Conservation (phyloP, 1,140 invertebrate genomes). For the Drosophila ercepeae region DNA sequence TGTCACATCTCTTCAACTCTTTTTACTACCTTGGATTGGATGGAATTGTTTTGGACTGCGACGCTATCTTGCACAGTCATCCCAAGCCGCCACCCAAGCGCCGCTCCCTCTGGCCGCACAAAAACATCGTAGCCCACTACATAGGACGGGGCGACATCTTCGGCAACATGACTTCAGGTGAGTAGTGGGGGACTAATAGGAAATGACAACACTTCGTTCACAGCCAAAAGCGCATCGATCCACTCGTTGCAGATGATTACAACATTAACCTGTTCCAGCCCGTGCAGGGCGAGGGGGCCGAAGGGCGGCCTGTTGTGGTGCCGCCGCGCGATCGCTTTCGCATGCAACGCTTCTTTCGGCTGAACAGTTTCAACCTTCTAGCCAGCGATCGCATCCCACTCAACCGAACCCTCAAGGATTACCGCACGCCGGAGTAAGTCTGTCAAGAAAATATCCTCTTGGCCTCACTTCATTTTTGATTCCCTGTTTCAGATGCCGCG, state of each 20-base stretch:
- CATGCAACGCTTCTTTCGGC: conserved; percentile 92
- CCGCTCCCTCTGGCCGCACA: conserved; percentile 74
- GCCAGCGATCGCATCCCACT: conserved; percentile 96
- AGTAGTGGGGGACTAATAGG: conserved; percentile 24
- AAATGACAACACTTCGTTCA: background rate
- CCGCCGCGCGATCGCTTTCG: conserved; percentile 89
- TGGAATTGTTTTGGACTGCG: conserved; percentile 37
- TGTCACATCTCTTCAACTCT: conserved; percentile 54
- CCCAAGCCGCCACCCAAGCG: conserved; percentile 77
- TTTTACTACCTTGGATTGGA: conserved; percentile 42
- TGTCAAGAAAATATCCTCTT: background rate
- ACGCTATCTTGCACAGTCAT: conserved; percentile 69
- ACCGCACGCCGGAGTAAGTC: conserved; percentile 87
- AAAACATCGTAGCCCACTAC: conserved; percentile 82
- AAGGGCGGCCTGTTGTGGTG: conserved; percentile 92
- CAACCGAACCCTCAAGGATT: conserved; percentile 95
- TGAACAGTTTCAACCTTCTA: conserved; percentile 95
- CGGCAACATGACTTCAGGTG: conserved; percentile 83
- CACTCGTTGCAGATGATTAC: conserved; percentile 88
- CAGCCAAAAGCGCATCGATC: conserved; percentile 33
- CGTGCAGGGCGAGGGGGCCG: conserved; percentile 89
- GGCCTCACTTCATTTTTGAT: background rate
- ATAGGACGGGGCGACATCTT: conserved; percentile 83
- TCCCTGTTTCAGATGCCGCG: conserved; percentile 57
- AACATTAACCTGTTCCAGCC: conserved; percentile 93